Evolutionary conservation across 2,797 vertebrate species (phyloP).

Genomic region (Crax fasciolata): DNA sequence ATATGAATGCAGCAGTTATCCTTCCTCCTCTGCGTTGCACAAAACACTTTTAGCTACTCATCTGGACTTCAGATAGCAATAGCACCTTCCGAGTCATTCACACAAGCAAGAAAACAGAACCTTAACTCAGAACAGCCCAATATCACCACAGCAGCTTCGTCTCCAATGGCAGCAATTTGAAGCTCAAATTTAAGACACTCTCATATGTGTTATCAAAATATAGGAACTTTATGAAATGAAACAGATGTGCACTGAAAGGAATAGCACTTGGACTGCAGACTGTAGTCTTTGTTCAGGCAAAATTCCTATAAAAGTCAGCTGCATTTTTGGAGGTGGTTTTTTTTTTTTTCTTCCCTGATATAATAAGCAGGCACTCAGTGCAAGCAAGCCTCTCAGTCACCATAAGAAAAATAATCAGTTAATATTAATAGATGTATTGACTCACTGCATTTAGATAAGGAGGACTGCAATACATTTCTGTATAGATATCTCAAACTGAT

Average conservation of each 20-base stretch:
- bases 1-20: background rate
- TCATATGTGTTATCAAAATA: background rate
- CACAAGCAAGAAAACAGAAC: background rate
- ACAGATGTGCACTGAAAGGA: background rate
- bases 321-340: too few relatives aligned
- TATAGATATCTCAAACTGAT: background rate
- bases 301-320: background rate
- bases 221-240: background rate
- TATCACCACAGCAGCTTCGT: background rate
- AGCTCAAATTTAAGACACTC: background rate
- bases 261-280: background rate
- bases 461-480: background rate
- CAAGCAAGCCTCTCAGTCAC: background rate
- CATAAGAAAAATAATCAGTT: background rate
- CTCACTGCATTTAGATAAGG: background rate
- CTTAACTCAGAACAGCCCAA: background rate
- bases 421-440: background rate
- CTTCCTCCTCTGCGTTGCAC: accelerated
- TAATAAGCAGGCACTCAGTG: background rate
- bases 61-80: background rate
- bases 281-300: background rate
- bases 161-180: background rate
- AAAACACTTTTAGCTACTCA: background rate
- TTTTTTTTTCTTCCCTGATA: background rate
- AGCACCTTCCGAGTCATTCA: background rate